Percentiles rank a stretch among this genome's conserved stretches.
These are phyloP conservation scores for Ameiurus melas DNA, from an alignment of 2,113 vertebrate genomes.

Conservation along the genomic window DNA sequence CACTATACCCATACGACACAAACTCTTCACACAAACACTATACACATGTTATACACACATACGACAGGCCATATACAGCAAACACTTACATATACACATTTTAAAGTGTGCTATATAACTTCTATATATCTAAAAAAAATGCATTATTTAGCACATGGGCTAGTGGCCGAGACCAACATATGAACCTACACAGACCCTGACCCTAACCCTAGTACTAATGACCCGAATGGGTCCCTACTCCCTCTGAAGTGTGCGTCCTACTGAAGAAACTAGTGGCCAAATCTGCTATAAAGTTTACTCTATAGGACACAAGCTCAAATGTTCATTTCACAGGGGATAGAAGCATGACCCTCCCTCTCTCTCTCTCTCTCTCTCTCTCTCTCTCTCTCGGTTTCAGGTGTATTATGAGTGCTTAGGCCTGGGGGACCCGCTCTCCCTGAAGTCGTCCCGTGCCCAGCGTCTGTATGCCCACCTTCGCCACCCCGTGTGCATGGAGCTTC, in stretches of 20 bases:
- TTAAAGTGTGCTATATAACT: neutral
- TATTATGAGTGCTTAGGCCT: conserved; percentile 83
- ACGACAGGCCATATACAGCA: neutral
- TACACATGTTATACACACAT: neutral
- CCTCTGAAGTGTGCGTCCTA: neutral
- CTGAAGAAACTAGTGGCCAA: neutral
- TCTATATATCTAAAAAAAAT: neutral
- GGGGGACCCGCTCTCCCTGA: conserved; percentile 80
- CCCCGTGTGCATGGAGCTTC: conserved; percentile 85
- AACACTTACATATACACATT: neutral
- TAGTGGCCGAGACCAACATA: neutral
- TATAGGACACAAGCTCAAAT: neutral
- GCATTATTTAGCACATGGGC: neutral
- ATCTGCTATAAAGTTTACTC: neutral
- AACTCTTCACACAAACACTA: neutral
- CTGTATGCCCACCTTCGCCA: conserved; percentile 85
- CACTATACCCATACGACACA: neutral
- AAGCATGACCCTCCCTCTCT: neutral
- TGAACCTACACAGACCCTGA: no score
- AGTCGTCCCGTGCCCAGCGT: conserved; percentile 75
- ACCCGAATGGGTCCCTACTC: neutral
- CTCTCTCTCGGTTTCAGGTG: conserved; percentile 67
- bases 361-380: neutral
- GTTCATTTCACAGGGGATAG: neutral
- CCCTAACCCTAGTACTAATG: neutral